Base-by-base conservation (phyloP, 2,113 vertebrate species). In the Calypte anna region DNA sequence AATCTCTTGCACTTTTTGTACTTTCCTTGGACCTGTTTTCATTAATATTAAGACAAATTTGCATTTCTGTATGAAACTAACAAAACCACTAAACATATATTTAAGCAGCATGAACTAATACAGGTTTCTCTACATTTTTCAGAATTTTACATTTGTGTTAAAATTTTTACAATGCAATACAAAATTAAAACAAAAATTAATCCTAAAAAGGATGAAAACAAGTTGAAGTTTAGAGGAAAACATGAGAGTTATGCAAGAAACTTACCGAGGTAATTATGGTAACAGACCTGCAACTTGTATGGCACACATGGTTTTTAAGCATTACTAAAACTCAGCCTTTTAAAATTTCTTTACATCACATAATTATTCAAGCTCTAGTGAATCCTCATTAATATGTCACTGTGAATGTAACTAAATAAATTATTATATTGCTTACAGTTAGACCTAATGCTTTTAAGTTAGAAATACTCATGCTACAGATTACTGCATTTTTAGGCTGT, bases 331-430 rank as follows among this genome's bases (percentile, higher is more conserved):
- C 38, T 51, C 48, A 75, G 61, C 28, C 88, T 95, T 88, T 72
- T 43, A 64, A 18, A 86, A 92, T 78, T 91, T 90, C 88, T 93
- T 86, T 90, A 83, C 74, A 63, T 74, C 76, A 94, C 9, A 24
- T 62, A 88, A 94, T 95, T 95, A 80, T 61, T 91, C 80, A 73
- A 72, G 82, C 40, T 88, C 25, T 64, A 91, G 61, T 24, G 69
- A 93, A 44, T 54, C 53, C 69, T 86, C 82, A 68, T 86, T 83
- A 86, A 88, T 84, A 72, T 40, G 12, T 64, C 66, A 73, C 57
- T 54, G 74, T 21, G 53, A 80, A 43, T 40, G 61, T n/a, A 86
- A 67, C 55, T 19, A 36, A 72, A 77, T 10, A 80, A 61, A 83
- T 76, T 4, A 30, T 40, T 75, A 40, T 25, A 38, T n/a, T 58